Evolutionary conservation across 2,888 invertebrate genomes (phyloP), one percentile per base, ranked within the genome.

Genomic region (Schrankia costaestrigalis): DNA sequence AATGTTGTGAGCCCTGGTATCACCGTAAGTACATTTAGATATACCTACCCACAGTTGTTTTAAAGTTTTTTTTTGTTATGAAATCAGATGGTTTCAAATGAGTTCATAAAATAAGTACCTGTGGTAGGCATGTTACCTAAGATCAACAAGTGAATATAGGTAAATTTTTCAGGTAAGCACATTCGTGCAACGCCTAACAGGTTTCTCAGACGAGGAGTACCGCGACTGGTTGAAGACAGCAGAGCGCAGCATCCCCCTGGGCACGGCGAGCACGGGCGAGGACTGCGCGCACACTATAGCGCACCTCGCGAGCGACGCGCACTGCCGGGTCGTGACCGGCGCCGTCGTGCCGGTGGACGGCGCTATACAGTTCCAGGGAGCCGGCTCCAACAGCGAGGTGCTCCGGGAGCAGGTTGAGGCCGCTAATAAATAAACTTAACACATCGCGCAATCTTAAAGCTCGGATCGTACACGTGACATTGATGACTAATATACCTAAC

Each of bases 251-350:
- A 50, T 63, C 12, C 64, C 65, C 0, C 38, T 63, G 49, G 50
- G 62, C 0, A 22, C 11, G 1, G 56, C 37, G 89, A 91, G 42
- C 19, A 33, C 39, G 0, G 57, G 54, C 0, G 89, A 90, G 2
- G 96, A 97, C 83, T 93, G 95, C 3, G 96, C 97, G 0, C 86
- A 90, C 35, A 90, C 93, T 1, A 96, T 98, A 43, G 91, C 91
- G 3, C 97, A 95, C 71, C 84, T 98, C 38, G 96, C 97, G 2
- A 93, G 94, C 37, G 91, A 93, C 31, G 10, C 30, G n/a, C n/a
- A n/a, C 29, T 54, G 52, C 31, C 19, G 52, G 8, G 30, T 53
- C 1, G 38, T 54, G 9, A 89, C 22, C 18, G 52, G 91, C 93
- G 17, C 93, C 93, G 47, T 94, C 93, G 67, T 93, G 93, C 29